Base-by-base conservation (phyloP, 30 jellyfish, hydroid and myxozoan genomes). In the Aurelia sp. region DNA sequence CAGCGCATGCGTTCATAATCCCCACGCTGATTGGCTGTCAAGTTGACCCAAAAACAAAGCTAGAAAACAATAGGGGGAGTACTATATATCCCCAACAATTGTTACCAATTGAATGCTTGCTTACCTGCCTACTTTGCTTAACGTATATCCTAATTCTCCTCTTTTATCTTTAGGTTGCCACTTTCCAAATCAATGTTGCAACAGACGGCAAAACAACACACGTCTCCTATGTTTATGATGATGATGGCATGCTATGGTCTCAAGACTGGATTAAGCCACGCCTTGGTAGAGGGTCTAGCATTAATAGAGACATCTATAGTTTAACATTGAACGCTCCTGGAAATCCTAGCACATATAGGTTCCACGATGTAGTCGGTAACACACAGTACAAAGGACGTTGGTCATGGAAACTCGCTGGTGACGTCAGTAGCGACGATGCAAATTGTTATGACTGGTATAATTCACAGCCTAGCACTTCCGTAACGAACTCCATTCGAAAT, bases 171-270 rank as follows among this genome's bases (percentile, higher is more conserved):
- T 52, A 77, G 88, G 48, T 37, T 63, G 93, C 65, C 86, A 57
- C 87, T 23, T 84, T 84, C 62, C 93, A 84, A 84, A 71, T 72
- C 71, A 63, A 44, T 53, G 52, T 84, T 11, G 85, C 85, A 16
- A 84, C 86, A 8, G 79, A 84, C 73, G 87, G 87, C 13, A 41
- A 12, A 37, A 31, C 86, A 35, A 71, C 93, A n/a, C 66, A 73
- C 31, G 81, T 73, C 2, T 44, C 79, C 13, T 71, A 61, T 52
- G 70, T 84, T 37, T 84, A 84, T 71, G 82, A 72, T 22, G 93
- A 73, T 50, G 87, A 44, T 33, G 81, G 81, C 10, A 84, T 84
- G 93, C 58, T 51, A 9, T 84, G 93, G 93, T 9, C 33, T 22
- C 82, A 84, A 47, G 19, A 51, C 41, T 79, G 90, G 90, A 65